Base-by-base conservation (phyloP, 1,140 invertebrate species). In the Zaprionus capensis region DNA sequence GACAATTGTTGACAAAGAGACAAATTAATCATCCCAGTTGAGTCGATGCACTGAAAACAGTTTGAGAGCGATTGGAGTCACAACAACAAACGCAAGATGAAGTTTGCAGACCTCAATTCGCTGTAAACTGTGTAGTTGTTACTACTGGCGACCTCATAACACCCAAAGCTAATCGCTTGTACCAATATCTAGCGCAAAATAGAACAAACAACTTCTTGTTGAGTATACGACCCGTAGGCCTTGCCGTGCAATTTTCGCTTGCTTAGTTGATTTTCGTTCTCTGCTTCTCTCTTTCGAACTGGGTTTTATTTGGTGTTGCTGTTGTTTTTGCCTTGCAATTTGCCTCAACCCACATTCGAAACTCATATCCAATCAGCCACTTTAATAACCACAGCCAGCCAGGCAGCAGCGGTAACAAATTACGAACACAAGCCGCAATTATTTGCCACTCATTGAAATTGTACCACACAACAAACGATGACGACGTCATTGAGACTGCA, bases 391-490 rank as follows among this genome's bases (percentile, higher is more conserved):
- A 71, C 73, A 46, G n/a, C 49, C 51, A 71, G 57, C 15, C 44
- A 74, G 58, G 49, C 20, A 51, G 46, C 68, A 71, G 58, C 67
- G 71, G 70, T 58, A 73, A 73, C 75, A 77, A 77, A 77, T 76
- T 76, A 76, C 74, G 41, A 76, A 67, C 57, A 76, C 73, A 71
- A 64, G 76, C 73, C 58, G 81, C 82, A 86, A 75, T 82, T 86
- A 85, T 82, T 86, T 72, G 71, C 83, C 81, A 78, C 82, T 80
- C 80, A 87, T 80, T 82, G 74, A 84, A 84, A 88, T 78, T 82
- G 71, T 87, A 76, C 55, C 82, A 86, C 63, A 77, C 85, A 76
- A 55, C 56, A 62, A 56, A 69, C 65, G 58, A 57, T 49, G 76
- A 69, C 64, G 66, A 65, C 61, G 58, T 34, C 67, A 70, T 44